Evolutionary conservation across 2,113 vertebrate species (phyloP).

Genomic region (Hippocampus mohnikei): DNA sequence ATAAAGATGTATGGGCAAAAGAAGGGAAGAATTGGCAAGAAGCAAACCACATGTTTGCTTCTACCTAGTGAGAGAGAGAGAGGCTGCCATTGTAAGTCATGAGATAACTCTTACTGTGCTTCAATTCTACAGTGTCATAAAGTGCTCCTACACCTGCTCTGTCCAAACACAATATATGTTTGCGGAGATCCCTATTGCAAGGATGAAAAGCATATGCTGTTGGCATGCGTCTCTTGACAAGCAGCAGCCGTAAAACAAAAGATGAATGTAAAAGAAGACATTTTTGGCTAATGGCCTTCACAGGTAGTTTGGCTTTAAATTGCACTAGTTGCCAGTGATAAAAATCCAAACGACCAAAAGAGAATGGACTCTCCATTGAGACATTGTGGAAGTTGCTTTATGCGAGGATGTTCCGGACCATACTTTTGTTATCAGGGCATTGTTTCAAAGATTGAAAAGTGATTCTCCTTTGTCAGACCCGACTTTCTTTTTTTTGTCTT

Average conservation of each 20-base stretch:
- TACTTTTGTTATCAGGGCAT: not conserved
- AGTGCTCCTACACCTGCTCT: slow-evolving; percentile 45
- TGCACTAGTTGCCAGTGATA: not conserved
- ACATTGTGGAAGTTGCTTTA: not conserved
- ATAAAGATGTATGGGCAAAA: slow-evolving; percentile 26
- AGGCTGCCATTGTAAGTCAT: slow-evolving; percentile 45
- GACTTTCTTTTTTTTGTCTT: slow-evolving; percentile 31
- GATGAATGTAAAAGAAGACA: not conserved
- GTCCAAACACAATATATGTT: slow-evolving; percentile 11
- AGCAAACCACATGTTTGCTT: slow-evolving; percentile 60
- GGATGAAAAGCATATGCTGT: slow-evolving; percentile 35
- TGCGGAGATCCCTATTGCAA: not conserved
- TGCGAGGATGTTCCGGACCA: not conserved
- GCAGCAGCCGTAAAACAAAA: slow-evolving; percentile 7
- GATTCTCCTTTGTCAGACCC: not conserved
- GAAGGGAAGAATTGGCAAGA: slow-evolving; percentile 26
- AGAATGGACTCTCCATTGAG: not conserved
- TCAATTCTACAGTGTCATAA: slow-evolving; percentile 29
- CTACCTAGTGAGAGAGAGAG: slow-evolving; percentile 39
- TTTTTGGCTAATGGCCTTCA: slow-evolving; percentile 1
- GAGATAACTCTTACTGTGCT: slow-evolving; percentile 35
- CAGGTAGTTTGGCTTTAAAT: slow-evolving; percentile 2
- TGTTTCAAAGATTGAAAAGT: not conserved
- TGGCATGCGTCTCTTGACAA: slow-evolving; percentile 20
- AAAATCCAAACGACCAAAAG: not conserved